phyloP scores from a whole-genome alignment of 2,888 invertebrate genomes.

The Drosophila testacea region DNA sequence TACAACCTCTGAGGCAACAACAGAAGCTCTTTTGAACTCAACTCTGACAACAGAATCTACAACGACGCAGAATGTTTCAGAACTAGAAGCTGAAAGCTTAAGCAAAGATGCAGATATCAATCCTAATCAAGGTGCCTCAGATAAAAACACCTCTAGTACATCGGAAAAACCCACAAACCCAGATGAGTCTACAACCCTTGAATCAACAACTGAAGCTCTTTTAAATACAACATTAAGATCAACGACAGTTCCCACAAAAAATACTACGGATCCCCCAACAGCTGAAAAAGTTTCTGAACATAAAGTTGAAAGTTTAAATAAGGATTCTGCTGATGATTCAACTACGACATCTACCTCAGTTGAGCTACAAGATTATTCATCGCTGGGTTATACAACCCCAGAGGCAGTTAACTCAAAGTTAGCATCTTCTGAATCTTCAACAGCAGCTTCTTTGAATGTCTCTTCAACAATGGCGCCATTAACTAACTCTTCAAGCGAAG shows the following conservation, averaged over 20 bases:
- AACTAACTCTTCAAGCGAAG: neutral
- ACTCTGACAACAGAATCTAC: neutral
- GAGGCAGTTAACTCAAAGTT: neutral
- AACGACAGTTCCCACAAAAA: neutral
- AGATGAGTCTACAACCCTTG: neutral
- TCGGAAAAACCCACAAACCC: neutral
- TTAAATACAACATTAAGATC: neutral
- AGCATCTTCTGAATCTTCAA: neutral
- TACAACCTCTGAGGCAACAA: neutral
- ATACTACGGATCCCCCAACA: neutral
- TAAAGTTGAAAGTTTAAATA: neutral
- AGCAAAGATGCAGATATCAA: neutral
- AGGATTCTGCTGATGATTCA: no score
- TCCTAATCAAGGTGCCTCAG: neutral
- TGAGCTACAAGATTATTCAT: neutral
- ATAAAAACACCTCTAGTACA: neutral
- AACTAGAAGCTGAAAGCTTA: neutral
- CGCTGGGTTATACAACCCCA: neutral
- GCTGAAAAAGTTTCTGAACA: no score
- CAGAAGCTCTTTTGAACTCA: neutral
- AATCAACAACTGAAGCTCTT: neutral
- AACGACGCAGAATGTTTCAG: neutral
- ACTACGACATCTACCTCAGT: neutral
- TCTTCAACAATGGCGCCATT: no score
- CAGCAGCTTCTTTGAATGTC: neutral